Evolutionary conservation across 1,140 invertebrate species (phyloP), one percentile per base, ranked within the genome.

Genomic region (Cydia pomonella): DNA sequence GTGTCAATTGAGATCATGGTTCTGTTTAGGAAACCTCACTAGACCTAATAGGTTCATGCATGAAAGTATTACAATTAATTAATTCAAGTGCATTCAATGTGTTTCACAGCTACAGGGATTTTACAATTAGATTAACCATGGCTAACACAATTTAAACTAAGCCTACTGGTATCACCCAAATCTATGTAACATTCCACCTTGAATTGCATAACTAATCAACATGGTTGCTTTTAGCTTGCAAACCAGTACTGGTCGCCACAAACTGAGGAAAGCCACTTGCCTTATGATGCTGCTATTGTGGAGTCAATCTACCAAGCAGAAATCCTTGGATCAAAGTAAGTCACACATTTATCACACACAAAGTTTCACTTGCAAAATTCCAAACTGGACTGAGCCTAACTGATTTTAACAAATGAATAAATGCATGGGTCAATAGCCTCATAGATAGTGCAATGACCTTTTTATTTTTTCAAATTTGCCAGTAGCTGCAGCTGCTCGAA

Each of bases 221-320:
- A 90, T 92, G 87, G 89, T 86, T 84, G 77, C 82, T 80, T 86
- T 76, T 87, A 98, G 97, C 93, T 98, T 75, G 97, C 97, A 6
- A 96, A 96, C 80, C 95, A 97, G 87, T 98, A 98, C 87, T 98
- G 98, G 98, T 96, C 97, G 2, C 97, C 97, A 1, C 95, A 97
- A 83, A 96, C 96, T 0, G 92, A 94, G 72, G 93, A 95, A 12
- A 93, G 95, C 10, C 96, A 97, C 92, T 84, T 95, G 78, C 94
- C 95, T 29, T 98, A 95, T 86, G 95, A 97, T 93, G 84, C 95
- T 23, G 91, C 95, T 77, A 95, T 98, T 78, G 95, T 98, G 53
- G 96, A 97, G 83, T 95, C 97, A 82, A 96, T 98, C 82, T 98
- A 98, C 84, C 88, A 95, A 25, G 94, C 96, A 82, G 97, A 98